phyloP scores from a whole-genome alignment of 2,797 vertebrate species.

The Gastrophryne carolinensis region DNA sequence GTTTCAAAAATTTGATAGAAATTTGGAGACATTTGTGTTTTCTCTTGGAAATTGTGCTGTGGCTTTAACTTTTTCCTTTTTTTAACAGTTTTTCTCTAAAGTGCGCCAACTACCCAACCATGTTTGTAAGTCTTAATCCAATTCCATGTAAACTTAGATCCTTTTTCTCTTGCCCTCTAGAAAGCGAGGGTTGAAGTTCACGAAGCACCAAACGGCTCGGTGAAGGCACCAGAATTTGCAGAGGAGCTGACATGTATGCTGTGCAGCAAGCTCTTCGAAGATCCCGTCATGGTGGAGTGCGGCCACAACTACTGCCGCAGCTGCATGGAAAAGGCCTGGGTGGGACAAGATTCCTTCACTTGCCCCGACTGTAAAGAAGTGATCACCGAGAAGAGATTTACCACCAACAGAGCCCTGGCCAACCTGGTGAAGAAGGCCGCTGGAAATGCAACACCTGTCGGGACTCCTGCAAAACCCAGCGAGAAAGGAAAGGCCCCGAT shows the following conservation, averaged over 20 bases:
- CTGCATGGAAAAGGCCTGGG: slow-evolving; percentile 43
- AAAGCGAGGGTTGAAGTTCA: slow-evolving; percentile 26
- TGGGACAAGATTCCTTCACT: slow-evolving; percentile 26
- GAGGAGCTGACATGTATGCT: slow-evolving; percentile 55
- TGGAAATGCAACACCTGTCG: not conserved
- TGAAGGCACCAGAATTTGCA: slow-evolving; percentile 21
- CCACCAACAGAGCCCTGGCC: slow-evolving; percentile 49
- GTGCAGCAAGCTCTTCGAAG: slow-evolving; percentile 52
- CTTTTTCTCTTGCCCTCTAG: not conserved
- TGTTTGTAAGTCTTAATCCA: no score
- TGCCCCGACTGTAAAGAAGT: slow-evolving; percentile 51
- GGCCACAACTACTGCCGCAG: slow-evolving; percentile 55
- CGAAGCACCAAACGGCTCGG: not conserved
- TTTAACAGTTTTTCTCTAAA: not conserved
- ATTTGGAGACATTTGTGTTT: not conserved
- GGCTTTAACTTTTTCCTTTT: not conserved
- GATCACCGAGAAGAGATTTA: slow-evolving; percentile 15
- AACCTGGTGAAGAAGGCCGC: slow-evolving; percentile 52
- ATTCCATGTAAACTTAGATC: no score
- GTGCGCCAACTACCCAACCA: not conserved
- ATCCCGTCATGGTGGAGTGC: slow-evolving; percentile 50
- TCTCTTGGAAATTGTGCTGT: not conserved
- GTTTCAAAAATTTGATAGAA: not conserved
- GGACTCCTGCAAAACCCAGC: not conserved
- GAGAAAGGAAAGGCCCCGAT: not conserved